These are phyloP conservation scores for Periophthalmus modestus DNA, from an alignment of 2,113 vertebrate species.

Conservation along the genomic window DNA sequence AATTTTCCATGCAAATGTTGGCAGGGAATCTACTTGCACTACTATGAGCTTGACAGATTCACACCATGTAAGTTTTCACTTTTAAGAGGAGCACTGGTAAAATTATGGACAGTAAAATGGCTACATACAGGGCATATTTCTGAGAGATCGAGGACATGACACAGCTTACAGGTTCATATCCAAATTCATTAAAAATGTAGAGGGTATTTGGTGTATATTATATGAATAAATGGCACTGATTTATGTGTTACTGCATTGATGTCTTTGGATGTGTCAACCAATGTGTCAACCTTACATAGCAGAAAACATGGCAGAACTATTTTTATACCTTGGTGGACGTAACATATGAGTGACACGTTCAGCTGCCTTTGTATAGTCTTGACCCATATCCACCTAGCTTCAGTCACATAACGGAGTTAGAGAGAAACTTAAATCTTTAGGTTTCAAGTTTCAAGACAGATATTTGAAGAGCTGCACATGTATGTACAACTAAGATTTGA, in stretches of 20 bases:
- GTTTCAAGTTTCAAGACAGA: neutral
- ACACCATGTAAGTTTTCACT: neutral
- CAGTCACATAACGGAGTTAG: neutral
- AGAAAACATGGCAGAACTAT: neutral
- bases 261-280: neutral
- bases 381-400: slow-evolving; percentile 7
- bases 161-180: neutral
- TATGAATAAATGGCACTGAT: neutral
- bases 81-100: neutral
- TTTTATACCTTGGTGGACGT: neutral
- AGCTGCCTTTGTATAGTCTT: slow-evolving; percentile 3
- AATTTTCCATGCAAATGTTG: slow-evolving; percentile 20
- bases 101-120: neutral
- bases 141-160: slow-evolving; percentile 1
- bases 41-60: slow-evolving; percentile 19
- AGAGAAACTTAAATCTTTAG: neutral
- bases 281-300: neutral
- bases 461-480: no score
- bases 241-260: neutral
- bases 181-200: neutral
- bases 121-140: neutral
- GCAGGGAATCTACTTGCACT: slow-evolving; percentile 33
- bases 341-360: neutral
- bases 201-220: neutral
- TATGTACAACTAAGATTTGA: no score